These are phyloP conservation scores for Monomorium pharaonis DNA, from an alignment of 1,140 invertebrate genomes.

Conservation along the genomic window DNA sequence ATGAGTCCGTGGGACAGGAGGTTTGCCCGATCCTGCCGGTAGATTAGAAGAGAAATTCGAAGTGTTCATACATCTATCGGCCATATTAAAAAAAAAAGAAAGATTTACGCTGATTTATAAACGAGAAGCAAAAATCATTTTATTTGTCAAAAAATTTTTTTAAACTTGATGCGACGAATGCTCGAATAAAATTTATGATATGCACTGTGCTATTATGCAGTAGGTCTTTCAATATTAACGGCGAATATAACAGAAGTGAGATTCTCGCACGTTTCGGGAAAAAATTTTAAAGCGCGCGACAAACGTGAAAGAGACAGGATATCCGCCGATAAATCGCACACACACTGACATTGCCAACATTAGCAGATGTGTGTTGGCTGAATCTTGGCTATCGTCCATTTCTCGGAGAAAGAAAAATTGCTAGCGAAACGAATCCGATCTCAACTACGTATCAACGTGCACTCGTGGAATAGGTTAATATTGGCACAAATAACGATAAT, in stretches of 20 bases:
- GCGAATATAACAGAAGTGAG: neutral
- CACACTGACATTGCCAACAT: conserved; percentile 12
- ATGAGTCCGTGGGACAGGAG: conserved; percentile 66
- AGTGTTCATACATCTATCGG: neutral
- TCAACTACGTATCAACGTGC: conserved; percentile 40
- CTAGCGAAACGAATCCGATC: conserved; percentile 30
- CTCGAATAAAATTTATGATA: neutral
- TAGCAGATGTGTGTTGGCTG: conserved; percentile 2
- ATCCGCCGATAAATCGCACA: conserved; percentile 36
- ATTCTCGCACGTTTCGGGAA: neutral
- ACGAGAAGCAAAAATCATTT: neutral
- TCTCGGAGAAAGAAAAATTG: conserved; percentile 12
- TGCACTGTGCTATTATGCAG: neutral
- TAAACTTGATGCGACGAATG: neutral
- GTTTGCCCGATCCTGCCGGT: conserved; percentile 43
- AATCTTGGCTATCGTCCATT: conserved; percentile 32
- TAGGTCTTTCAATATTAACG: neutral
- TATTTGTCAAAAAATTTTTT: neutral
- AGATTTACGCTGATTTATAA: neutral
- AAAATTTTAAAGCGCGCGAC: neutral
- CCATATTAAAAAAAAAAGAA: conserved; percentile 6
- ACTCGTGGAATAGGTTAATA: conserved; percentile 13
- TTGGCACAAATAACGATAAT: too few species aligned
- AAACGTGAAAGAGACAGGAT: conserved; percentile 33
- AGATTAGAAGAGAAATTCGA: conserved; percentile 50